Conservation (phyloP, 2,888 invertebrate species). For the Cantharis rustica region DNA sequence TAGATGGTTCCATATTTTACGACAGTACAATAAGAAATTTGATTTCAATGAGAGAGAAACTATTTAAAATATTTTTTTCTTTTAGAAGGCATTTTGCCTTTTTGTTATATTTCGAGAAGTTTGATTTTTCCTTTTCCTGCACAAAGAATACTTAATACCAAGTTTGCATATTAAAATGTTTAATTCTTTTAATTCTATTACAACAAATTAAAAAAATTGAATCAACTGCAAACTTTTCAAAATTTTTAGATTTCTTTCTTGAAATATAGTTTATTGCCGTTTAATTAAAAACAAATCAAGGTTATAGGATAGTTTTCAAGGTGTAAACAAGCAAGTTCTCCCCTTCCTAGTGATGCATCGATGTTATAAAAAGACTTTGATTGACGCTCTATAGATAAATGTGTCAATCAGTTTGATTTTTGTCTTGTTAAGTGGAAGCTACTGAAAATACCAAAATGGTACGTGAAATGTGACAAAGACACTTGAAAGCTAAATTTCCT, state of each 20-base stretch:
- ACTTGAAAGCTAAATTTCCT: neutral
- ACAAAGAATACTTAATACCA: too few relatives aligned
- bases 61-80: too few relatives aligned
- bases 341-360: constrained; percentile 25
- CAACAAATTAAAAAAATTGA: too few relatives aligned
- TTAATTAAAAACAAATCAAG: constrained; percentile 1
- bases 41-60: too few relatives aligned
- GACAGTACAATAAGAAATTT: too few relatives aligned
- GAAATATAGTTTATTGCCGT: neutral
- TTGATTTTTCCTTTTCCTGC: too few relatives aligned
- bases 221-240: neutral
- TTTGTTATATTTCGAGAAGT: too few relatives aligned
- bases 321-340: constrained; percentile 12
- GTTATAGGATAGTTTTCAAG: constrained; percentile 14
- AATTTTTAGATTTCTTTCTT: neutral
- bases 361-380: constrained; percentile 30
- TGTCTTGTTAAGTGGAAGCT: neutral
- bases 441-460: neutral
- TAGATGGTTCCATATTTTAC: too few relatives aligned
- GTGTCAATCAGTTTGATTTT: constrained; percentile 23
- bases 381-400: constrained; percentile 17
- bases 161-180: too few relatives aligned
- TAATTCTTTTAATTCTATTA: too few relatives aligned
- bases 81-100: too few relatives aligned
- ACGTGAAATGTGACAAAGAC: neutral